phyloP scores from a whole-genome alignment of 2,888 invertebrate genomes.

The Lepidochitona cinerea region DNA sequence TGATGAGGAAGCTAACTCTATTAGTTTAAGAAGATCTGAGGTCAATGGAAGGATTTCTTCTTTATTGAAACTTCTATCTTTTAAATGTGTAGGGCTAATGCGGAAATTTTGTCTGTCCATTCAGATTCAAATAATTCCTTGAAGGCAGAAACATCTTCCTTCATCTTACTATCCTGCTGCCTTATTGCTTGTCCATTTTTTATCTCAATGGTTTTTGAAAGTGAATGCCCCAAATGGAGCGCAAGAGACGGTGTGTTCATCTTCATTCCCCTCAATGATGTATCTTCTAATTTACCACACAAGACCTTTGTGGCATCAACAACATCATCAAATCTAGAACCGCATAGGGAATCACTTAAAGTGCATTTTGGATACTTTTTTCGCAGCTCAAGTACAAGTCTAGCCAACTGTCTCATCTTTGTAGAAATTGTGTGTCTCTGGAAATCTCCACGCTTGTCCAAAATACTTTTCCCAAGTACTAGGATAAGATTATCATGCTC shows the following conservation, averaged over 20 bases:
- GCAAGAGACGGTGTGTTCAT: background rate
- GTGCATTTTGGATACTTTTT: background rate
- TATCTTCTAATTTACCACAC: background rate
- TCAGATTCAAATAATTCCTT: background rate
- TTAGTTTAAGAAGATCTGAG: background rate
- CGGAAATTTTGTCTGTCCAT: background rate
- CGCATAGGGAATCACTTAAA: background rate
- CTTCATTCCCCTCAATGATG: background rate
- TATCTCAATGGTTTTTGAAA: background rate
- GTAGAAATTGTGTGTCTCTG: background rate
- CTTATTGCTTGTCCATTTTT: no score
- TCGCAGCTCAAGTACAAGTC: background rate
- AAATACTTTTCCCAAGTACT: background rate
- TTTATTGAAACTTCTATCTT: background rate
- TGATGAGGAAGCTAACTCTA: background rate
- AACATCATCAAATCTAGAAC: background rate
- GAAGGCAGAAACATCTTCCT: background rate
- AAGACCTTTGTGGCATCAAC: background rate
- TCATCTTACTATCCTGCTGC: background rate
- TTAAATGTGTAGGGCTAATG: background rate
- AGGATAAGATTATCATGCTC: background rate
- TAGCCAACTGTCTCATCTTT: background rate
- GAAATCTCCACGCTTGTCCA: background rate
- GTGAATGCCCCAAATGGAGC: background rate
- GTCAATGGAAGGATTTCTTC: background rate